Evolutionary conservation across 2,797 vertebrate genomes (phyloP).

Genomic region (Alfaro cultratus): DNA sequence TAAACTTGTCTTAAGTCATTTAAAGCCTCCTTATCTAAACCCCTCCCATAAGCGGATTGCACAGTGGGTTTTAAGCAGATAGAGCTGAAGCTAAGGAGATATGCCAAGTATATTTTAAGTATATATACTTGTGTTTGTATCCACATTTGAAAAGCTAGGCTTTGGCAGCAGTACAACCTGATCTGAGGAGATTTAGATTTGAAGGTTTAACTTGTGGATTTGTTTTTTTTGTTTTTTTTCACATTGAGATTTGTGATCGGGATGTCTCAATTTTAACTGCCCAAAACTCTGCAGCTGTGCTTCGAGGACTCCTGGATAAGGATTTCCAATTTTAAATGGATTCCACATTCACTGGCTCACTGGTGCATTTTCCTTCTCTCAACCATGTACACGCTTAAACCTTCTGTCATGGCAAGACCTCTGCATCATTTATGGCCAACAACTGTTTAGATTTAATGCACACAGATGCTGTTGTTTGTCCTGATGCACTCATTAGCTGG

Average conservation of each 20-base stretch:
- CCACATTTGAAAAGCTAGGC: slow-evolving; percentile 19
- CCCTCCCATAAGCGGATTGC: slow-evolving; percentile 35
- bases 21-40: slow-evolving; percentile 36
- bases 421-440: slow-evolving; percentile 13
- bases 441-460: slow-evolving; percentile 5
- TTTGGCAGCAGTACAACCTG: slow-evolving; percentile 11
- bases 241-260: neutral
- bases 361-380: slow-evolving; percentile 1
- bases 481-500: slow-evolving; percentile 41
- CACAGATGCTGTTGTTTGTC: slow-evolving; percentile 31
- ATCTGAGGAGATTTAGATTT: slow-evolving; percentile 31
- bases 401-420: slow-evolving; percentile 14
- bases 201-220: slow-evolving; percentile 23
- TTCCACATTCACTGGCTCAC: slow-evolving; percentile 23
- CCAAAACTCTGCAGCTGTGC: slow-evolving; percentile 2
- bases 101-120: slow-evolving; percentile 27
- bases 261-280: slow-evolving; percentile 12
- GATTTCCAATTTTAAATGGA: slow-evolving; percentile 35
- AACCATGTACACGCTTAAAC: slow-evolving; percentile 16
- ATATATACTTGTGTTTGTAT: slow-evolving; percentile 35
- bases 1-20: slow-evolving; percentile 38
- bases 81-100: slow-evolving; percentile 49
- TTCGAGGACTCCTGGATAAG: slow-evolving; percentile 23
- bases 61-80: slow-evolving; percentile 47
- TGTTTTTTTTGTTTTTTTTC: slow-evolving; percentile 14